Evolutionary conservation across 64 coral and sea anemone species (phyloP).

Genomic region (Stichodactyla mertensii): DNA sequence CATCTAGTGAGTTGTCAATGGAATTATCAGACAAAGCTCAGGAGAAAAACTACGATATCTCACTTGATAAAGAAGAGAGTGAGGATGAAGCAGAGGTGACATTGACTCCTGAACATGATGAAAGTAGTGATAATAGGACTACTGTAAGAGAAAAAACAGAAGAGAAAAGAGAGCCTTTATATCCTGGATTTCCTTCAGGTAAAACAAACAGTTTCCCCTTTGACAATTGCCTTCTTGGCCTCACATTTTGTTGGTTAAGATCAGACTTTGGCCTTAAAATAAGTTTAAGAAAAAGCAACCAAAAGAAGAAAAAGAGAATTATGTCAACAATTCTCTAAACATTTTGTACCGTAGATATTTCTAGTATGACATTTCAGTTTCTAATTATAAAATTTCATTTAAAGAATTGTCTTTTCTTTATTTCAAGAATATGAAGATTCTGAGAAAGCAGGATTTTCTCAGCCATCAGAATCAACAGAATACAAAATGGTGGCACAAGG

Average conservation of each 20-base stretch:
- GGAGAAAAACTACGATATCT: neutral
- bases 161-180: neutral
- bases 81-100: slow-evolving; percentile 4
- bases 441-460: neutral
- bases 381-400: neutral
- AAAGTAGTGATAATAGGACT: slow-evolving; percentile 1
- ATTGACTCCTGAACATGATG: neutral
- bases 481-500: neutral
- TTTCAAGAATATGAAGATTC: neutral
- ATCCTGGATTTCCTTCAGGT: neutral
- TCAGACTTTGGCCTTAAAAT: too few relatives aligned
- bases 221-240: too few relatives aligned
- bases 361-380: too few relatives aligned
- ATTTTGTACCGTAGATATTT: too few relatives aligned
- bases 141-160: neutral
- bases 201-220: neutral
- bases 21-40: neutral
- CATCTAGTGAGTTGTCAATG: neutral
- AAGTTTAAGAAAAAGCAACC: too few relatives aligned
- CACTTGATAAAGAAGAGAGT: slow-evolving; percentile 7
- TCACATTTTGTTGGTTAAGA: too few relatives aligned
- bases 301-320: too few relatives aligned
- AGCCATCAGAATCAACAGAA: neutral
- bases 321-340: too few relatives aligned
- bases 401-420: neutral